Percentiles rank a stretch among this genome's conserved stretches.
Evolutionary conservation across 2,797 vertebrate genomes (phyloP).

Genomic region (Acrossocheilus fasciatus): DNA sequence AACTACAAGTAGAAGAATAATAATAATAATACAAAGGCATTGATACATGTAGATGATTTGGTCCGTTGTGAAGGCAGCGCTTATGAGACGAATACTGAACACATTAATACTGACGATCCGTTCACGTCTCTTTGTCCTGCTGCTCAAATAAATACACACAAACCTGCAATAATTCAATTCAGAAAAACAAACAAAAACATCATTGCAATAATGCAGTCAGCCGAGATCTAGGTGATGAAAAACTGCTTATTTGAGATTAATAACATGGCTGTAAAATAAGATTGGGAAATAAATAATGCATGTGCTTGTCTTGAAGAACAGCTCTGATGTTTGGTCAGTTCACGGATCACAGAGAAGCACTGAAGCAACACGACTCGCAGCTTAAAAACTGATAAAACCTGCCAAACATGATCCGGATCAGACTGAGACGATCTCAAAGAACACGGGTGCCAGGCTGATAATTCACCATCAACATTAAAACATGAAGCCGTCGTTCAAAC

Average conservation of each 20-base stretch:
- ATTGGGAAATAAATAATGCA: background rate
- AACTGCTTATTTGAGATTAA: background rate
- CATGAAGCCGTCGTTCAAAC: background rate
- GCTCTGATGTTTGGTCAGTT: background rate
- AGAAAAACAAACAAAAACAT: no score
- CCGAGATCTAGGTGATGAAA: background rate
- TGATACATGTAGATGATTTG: constrained; percentile 8
- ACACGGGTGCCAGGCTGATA: background rate
- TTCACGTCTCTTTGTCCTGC: constrained; percentile 22
- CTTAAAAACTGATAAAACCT: background rate
- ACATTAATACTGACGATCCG: constrained; percentile 20
- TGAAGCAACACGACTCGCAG: background rate
- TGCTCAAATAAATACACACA: constrained; percentile 37
- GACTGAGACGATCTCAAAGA: no score
- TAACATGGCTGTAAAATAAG: background rate
- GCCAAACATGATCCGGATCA: no score
- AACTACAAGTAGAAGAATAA: background rate
- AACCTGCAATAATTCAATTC: background rate
- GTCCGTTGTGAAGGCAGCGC: constrained; percentile 34
- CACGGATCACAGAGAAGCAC: no score
- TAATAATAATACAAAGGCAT: constrained; percentile 28
- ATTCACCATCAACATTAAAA: constrained; percentile 3
- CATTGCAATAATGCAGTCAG: background rate
- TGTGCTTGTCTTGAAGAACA: background rate
- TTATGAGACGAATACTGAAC: background rate